phyloP scores from a whole-genome alignment of 2,113 vertebrate species.

The Bufo gargarizans region DNA sequence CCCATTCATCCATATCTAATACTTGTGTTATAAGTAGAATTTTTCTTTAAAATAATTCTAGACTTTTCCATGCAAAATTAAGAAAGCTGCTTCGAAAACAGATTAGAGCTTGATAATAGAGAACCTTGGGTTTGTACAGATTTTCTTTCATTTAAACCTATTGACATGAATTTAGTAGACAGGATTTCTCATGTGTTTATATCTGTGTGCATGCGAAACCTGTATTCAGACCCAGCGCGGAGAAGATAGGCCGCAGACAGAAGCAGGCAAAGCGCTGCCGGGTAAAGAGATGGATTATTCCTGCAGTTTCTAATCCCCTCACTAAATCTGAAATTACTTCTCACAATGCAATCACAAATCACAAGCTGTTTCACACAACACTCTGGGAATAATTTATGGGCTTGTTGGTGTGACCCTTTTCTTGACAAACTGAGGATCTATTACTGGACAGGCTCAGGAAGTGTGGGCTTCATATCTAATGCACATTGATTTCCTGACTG shows the following conservation, averaged over 20 bases:
- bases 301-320: constrained; percentile 49
- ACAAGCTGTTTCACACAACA: constrained; percentile 50
- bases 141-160: constrained; percentile 38
- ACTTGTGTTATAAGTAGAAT: background rate
- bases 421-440: constrained; percentile 37
- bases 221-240: constrained; percentile 57
- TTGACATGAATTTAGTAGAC: constrained; percentile 40
- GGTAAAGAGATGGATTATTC: constrained; percentile 45
- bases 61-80: background rate
- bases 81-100: background rate
- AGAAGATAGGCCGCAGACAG: constrained; percentile 59
- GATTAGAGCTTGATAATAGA: background rate
- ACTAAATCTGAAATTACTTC: constrained; percentile 56
- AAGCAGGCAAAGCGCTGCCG: constrained; percentile 44
- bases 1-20: background rate
- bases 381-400: constrained; percentile 41
- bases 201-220: constrained; percentile 54
- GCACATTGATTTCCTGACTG: constrained; percentile 9
- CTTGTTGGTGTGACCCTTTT: constrained; percentile 43
- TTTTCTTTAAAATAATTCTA: background rate
- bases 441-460: constrained; percentile 28
- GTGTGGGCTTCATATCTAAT: constrained; percentile 30
- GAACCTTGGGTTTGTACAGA: background rate
- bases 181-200: background rate
- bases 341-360: constrained; percentile 54